Evolutionary conservation across 2,113 vertebrate genomes (phyloP), one percentile per base, ranked within the genome.

Genomic region (Cyanoderma ruficeps): DNA sequence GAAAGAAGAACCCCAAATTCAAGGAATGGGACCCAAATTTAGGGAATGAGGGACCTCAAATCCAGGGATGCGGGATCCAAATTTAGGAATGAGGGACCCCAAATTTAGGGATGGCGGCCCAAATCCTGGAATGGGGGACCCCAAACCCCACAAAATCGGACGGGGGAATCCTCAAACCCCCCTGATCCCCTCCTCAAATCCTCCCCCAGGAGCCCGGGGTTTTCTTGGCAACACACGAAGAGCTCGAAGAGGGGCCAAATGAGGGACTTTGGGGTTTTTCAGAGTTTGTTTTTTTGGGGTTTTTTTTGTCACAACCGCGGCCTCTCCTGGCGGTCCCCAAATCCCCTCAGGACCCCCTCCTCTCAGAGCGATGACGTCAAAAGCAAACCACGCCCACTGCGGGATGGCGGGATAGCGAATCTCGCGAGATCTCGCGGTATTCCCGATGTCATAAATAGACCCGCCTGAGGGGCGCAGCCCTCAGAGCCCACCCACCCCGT

Each of bases 321-420:
- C 4, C 9, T 4, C 50, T 55, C 50, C 30, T 11, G 30, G 22
- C 31, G n/a, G 30, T 21, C 17, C 52, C 52, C 52, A 47, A 27
- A 15, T 8, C 8, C 70, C 39, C 31, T 31, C 17, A 7, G 46
- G 39, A 7, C 4, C 28, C 69, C 31, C 5, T 17, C 4, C 18
- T 3, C 13, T 13, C 18, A 3, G 6, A 0, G 18, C 3, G 31
- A 46, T 75, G 55, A 75, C 71, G 71, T 59, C 13, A 49, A 3
- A 3, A 0, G 0, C 1, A 30, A 3, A 1, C 28, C 15, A 12
- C 17, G 39, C 22, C 69, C 52, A 15, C 15, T 0, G 1, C 2
- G 2, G 0, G 2, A 3, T 11, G 24, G 31, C 33, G 53, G 33
- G 5, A 2, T 5, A 0, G 3, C 1, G 35, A 46, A 23, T 59